These are phyloP conservation scores for Tuberolachnus salignus DNA, from an alignment of 2,888 invertebrate species.

Conservation along the genomic window DNA sequence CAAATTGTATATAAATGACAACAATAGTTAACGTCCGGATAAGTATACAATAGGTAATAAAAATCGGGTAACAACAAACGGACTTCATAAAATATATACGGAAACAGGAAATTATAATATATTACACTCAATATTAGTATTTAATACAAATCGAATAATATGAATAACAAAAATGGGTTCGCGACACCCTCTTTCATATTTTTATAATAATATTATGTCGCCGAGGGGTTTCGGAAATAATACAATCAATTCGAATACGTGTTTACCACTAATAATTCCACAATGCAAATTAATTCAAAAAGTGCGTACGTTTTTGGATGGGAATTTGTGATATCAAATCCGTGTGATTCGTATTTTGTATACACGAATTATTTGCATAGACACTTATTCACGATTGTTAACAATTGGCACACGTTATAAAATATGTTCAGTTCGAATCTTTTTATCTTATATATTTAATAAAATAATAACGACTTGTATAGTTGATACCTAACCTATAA, in stretches of 20 bases:
- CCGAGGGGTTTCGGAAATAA: conserved; percentile 6
- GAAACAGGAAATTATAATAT: conserved; percentile 24
- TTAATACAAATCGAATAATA: conserved; percentile 4
- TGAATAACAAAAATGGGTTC: conserved; percentile 20
- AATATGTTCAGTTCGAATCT: too few species aligned
- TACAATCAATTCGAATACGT: conserved; percentile 22
- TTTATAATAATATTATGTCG: conserved; percentile 32
- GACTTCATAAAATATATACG: too few species aligned
- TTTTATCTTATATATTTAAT: too few species aligned
- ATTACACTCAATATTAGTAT: conserved; percentile 5
- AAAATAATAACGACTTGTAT: too few species aligned
- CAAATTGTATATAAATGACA: neutral
- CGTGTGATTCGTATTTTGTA: neutral
- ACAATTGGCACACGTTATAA: too few species aligned
- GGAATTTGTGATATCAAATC: neutral
- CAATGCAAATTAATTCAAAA: conserved; percentile 30
- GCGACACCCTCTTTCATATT: conserved; percentile 33
- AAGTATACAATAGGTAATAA: conserved; percentile 9
- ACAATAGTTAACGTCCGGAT: conserved; percentile 2
- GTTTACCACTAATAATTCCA: conserved; percentile 28
- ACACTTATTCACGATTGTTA: too few species aligned
- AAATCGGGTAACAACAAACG: neutral
- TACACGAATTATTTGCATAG: too few species aligned
- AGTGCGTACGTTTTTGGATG: neutral
- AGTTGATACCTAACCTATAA: too few species aligned